phyloP scores from a whole-genome alignment of 2,888 invertebrate species.

The Nymphalis polychloros region DNA sequence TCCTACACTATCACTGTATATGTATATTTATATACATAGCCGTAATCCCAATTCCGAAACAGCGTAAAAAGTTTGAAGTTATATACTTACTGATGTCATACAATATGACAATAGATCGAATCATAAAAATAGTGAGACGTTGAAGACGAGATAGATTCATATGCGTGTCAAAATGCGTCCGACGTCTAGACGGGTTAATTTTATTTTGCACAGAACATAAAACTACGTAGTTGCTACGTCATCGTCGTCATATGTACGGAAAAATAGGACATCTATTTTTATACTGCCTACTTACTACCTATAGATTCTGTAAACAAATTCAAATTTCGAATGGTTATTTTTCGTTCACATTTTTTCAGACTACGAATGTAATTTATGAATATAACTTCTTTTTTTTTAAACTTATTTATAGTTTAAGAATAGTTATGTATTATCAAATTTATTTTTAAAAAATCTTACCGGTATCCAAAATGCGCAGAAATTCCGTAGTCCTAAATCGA shows the following conservation, averaged over 20 bases:
- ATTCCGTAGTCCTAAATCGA: slow-evolving; percentile 34
- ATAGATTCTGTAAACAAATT: neutral
- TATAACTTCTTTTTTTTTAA: no score
- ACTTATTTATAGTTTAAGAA: no score
- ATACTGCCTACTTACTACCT: no score
- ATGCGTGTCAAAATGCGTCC: slow-evolving; percentile 50
- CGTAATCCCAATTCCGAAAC: no score
- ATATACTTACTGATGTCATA: no score
- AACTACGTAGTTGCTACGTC: slow-evolving; percentile 22
- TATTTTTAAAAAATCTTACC: slow-evolving; percentile 28
- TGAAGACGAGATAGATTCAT: slow-evolving; percentile 26
- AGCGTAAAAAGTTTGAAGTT: no score
- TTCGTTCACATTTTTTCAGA: neutral
- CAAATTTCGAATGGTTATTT: slow-evolving; percentile 7
- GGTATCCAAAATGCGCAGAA: slow-evolving; percentile 33
- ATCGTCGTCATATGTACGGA: slow-evolving; percentile 11
- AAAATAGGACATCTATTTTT: slow-evolving; percentile 5
- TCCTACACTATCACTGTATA: no score
- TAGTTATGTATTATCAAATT: neutral
- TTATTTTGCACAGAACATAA: slow-evolving; percentile 40
- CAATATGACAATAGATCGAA: no score
- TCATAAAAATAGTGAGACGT: neutral
- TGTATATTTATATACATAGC: no score
- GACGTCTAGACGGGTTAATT: slow-evolving; percentile 61
- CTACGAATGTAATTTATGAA: no score